These are phyloP conservation scores for Lepidostoma basale DNA, from an alignment of 1,140 invertebrate species.

Conservation along the genomic window DNA sequence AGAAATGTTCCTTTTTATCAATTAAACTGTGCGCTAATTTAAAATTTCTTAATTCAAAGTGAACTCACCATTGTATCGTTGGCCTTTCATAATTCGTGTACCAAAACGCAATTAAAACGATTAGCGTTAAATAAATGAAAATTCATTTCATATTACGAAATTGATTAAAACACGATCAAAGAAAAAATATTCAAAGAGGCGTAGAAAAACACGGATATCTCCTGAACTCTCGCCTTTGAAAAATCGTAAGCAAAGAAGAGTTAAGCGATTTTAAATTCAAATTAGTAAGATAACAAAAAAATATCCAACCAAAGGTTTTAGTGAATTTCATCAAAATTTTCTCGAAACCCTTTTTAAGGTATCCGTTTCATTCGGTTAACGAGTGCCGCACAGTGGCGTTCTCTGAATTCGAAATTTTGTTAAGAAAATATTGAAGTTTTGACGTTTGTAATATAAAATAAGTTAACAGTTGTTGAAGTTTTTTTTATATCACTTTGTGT, in stretches of 20 bases:
- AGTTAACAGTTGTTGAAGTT: no score
- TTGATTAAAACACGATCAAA: neutral
- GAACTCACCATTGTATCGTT: no score
- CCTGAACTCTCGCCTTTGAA: neutral
- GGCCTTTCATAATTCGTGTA: no score
- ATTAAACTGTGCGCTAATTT: no score
- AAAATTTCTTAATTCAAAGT: no score
- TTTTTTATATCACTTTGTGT: no score
- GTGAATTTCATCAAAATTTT: neutral
- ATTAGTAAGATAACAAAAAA: neutral
- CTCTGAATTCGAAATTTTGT: no score
- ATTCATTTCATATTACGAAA: neutral
- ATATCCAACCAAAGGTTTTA: neutral
- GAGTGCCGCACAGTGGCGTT: no score
- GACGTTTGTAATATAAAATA: no score
- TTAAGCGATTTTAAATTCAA: conserved; percentile 12
- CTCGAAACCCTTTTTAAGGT: neutral
- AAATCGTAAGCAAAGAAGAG: neutral
- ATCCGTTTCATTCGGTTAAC: no score
- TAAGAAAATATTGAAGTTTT: no score
- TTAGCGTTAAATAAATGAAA: neutral
- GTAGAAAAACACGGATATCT: neutral
- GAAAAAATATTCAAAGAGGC: neutral
- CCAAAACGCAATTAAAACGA: neutral
- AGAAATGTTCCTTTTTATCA: no score